Percentiles rank a stretch among this genome's conserved stretches.
Evolutionary conservation across 2,797 vertebrate genomes (phyloP).

Genomic region (Coranthus polyacanthus): DNA sequence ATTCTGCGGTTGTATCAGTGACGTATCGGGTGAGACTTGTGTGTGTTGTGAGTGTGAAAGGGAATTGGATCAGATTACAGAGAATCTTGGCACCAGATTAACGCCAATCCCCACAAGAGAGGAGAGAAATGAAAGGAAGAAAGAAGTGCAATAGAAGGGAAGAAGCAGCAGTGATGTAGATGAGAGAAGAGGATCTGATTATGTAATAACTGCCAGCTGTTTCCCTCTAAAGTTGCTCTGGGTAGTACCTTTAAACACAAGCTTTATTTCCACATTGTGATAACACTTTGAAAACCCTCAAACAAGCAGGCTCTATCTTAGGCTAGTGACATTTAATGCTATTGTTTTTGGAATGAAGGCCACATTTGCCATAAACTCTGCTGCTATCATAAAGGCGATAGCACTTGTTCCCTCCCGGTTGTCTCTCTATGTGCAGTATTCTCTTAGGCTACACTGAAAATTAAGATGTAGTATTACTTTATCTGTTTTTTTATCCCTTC

Average conservation of each 20-base stretch:
- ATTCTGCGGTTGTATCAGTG: slow-evolving; percentile 38
- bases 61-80: slow-evolving; percentile 78
- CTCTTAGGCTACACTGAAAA: slow-evolving; percentile 11
- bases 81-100: slow-evolving; percentile 72
- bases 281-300: not conserved
- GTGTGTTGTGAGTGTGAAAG: slow-evolving; percentile 55
- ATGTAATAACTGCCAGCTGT: slow-evolving; percentile 40
- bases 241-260: slow-evolving; percentile 20
- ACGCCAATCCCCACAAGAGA: slow-evolving; percentile 59
- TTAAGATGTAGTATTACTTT: slow-evolving; percentile 8
- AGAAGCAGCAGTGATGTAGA: slow-evolving; percentile 28
- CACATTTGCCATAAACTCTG: slow-evolving; percentile 4
- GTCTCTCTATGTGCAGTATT: slow-evolving; percentile 3
- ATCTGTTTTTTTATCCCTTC: slow-evolving; percentile 21
- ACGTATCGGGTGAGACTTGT: slow-evolving; percentile 55
- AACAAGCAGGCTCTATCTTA: not conserved
- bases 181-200: slow-evolving; percentile 32
- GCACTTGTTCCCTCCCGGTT: not conserved
- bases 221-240: slow-evolving; percentile 30
- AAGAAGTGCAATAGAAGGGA: slow-evolving; percentile 17
- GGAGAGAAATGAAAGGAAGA: slow-evolving; percentile 37
- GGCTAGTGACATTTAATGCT: not conserved
- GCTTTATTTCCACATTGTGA: slow-evolving; percentile 24
- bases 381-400: slow-evolving; percentile 1
- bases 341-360: slow-evolving; percentile 12